Percentiles rank a stretch among this genome's conserved stretches.
phyloP scores from a whole-genome alignment of 2,113 vertebrate species.

The Sylvilagus bachmani region DNA sequence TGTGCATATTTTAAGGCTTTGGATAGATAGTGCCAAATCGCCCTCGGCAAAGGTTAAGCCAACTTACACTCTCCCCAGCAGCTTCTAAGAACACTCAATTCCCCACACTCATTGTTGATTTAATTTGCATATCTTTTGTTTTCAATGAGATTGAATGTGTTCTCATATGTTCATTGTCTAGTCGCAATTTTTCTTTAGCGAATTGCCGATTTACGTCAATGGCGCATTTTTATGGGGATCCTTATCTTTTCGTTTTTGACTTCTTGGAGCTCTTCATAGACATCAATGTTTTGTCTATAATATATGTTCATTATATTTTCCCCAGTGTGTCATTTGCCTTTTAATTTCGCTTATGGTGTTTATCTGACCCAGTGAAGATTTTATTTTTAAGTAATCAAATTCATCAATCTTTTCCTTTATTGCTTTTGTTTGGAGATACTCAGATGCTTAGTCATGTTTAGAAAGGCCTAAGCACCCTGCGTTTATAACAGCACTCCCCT shows the following conservation, averaged over 20 bases:
- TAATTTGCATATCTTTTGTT: slow-evolving; percentile 76
- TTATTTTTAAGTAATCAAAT: slow-evolving; percentile 79
- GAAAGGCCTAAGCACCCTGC: slow-evolving; percentile 21
- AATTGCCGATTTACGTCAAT: slow-evolving; percentile 78
- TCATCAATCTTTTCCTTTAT: slow-evolving; percentile 77
- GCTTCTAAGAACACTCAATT: slow-evolving; percentile 58
- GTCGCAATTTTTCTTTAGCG: slow-evolving; percentile 76
- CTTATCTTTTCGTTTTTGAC: slow-evolving; percentile 71
- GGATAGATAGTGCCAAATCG: slow-evolving; percentile 61
- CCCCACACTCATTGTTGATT: slow-evolving; percentile 40
- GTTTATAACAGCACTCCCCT: slow-evolving; percentile 33
- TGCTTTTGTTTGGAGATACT: slow-evolving; percentile 63
- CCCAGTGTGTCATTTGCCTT: slow-evolving; percentile 70
- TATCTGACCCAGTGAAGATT: slow-evolving; percentile 70
- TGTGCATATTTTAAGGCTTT: slow-evolving; percentile 53
- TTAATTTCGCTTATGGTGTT: slow-evolving; percentile 76
- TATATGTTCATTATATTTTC: slow-evolving; percentile 65
- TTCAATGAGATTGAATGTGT: slow-evolving; percentile 55
- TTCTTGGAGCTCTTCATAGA: slow-evolving; percentile 54
- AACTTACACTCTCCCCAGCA: slow-evolving; percentile 9
- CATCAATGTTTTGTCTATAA: slow-evolving; percentile 64
- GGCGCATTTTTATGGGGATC: slow-evolving; percentile 63
- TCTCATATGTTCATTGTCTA: slow-evolving; percentile 71
- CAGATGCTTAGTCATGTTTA: slow-evolving; percentile 51
- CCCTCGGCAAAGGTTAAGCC: slow-evolving; percentile 48